phyloP scores from a whole-genome alignment of 2,113 vertebrate genomes.

The Antigone vipio region DNA sequence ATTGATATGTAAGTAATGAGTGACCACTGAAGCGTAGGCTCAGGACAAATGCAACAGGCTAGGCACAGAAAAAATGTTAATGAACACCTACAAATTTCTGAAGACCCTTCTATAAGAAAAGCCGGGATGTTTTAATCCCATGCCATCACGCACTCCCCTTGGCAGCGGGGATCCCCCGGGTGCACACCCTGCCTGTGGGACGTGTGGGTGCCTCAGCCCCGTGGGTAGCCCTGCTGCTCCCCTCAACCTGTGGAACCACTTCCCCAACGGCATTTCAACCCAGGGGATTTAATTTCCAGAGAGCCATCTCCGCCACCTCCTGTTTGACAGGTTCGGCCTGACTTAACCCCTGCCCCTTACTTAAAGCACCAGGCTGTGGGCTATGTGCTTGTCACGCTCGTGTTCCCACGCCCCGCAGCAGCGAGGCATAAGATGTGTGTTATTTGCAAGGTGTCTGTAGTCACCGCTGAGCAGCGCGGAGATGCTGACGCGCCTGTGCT shows the following conservation, averaged over 20 bases:
- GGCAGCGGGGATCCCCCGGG: neutral
- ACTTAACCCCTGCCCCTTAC: neutral
- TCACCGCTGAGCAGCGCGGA: accelerated
- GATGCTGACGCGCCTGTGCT: neutral
- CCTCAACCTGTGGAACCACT: neutral
- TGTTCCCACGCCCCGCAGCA: neutral
- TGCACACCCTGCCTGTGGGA: neutral
- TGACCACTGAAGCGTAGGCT: neutral
- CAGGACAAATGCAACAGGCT: neutral
- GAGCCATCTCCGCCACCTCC: neutral
- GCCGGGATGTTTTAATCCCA: neutral
- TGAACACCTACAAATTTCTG: neutral
- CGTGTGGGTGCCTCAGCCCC: accelerated
- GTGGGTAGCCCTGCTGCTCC: neutral
- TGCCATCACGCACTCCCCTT: accelerated
- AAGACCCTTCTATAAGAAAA: neutral
- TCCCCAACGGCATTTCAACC: no score
- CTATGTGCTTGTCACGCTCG: neutral
- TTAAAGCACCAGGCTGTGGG: neutral
- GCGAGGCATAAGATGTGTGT: accelerated
- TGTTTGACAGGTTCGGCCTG: neutral
- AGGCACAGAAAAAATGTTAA: neutral
- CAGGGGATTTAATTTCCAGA: neutral
- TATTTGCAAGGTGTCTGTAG: neutral
- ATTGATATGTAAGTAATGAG: neutral